Percentiles rank a stretch among this genome's conserved stretches.
Conservation (phyloP, 2,113 vertebrate species). For the Peromyscus polionotus region DNA sequence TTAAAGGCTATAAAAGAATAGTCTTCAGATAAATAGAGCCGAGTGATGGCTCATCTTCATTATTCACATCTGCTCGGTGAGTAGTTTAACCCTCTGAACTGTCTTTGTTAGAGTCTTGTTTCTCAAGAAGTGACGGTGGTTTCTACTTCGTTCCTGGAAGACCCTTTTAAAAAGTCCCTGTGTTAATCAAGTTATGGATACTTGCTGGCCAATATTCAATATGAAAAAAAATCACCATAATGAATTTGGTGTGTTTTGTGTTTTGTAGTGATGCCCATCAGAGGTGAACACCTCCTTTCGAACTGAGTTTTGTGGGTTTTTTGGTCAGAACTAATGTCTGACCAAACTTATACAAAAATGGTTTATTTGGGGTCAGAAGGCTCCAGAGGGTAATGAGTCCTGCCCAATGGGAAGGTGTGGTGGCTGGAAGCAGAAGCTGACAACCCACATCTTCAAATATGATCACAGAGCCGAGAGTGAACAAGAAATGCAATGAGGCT, state of each 20-base stretch:
- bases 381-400: neutral
- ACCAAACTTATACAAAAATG: neutral
- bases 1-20: neutral
- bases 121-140: neutral
- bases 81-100: neutral
- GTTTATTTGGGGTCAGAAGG: neutral
- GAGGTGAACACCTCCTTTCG: neutral
- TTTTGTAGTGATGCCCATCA: neutral
- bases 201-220: neutral
- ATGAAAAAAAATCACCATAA: neutral
- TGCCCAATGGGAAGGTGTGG: neutral
- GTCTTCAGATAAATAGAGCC: neutral
- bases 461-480: neutral
- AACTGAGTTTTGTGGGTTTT: neutral
- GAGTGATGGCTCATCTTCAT: neutral
- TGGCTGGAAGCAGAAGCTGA: neutral
- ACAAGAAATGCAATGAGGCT: neutral
- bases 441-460: neutral
- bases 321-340: neutral
- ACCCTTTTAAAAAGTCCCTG: neutral
- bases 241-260: neutral
- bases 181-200: neutral
- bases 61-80: neutral
- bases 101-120: neutral
- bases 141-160: slow-evolving; percentile 21